phyloP scores from a whole-genome alignment of 2,888 invertebrate species.

The Rhopalosiphum nymphaeae region DNA sequence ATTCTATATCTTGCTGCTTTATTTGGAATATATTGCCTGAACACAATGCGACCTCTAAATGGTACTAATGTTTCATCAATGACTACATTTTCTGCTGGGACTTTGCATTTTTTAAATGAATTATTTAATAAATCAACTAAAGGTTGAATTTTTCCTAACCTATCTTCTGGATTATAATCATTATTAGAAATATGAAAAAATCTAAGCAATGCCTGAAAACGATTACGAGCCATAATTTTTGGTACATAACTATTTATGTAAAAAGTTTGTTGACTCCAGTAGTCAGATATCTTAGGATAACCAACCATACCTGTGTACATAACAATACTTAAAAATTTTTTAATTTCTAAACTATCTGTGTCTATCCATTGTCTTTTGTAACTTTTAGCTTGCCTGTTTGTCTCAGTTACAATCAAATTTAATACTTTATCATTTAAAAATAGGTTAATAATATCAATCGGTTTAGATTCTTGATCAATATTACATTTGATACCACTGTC shows the following conservation, averaged over 20 bases:
- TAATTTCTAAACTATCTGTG: conserved; percentile 20
- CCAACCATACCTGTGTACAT: conserved; percentile 21
- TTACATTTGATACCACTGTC: conserved; percentile 22
- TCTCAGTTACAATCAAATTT: conserved; percentile 23
- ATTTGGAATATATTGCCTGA: conserved; percentile 27
- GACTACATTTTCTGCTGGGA: conserved; percentile 23
- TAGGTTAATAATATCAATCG: not conserved
- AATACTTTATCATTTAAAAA: conserved; percentile 13
- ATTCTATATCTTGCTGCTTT: conserved; percentile 15
- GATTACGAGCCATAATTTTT: conserved; percentile 16
- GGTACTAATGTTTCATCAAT: conserved; percentile 25
- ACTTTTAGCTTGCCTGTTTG: conserved; percentile 16
- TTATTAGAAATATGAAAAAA: conserved; percentile 25
- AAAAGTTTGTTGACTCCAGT: conserved; percentile 20
- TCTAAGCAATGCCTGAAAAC: not conserved
- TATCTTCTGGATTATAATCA: not conserved
- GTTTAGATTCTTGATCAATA: conserved; percentile 9
- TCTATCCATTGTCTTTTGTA: conserved; percentile 17
- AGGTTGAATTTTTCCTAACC: conserved; percentile 24
- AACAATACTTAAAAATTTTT: conserved; percentile 16
- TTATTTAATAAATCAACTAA: conserved; percentile 14
- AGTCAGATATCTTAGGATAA: conserved; percentile 33
- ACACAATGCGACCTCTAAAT: conserved; percentile 4
- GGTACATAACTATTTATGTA: conserved; percentile 11
- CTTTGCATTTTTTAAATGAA: not conserved